Percentiles rank a stretch among this genome's conserved stretches.
Evolutionary conservation across 2,888 invertebrate species (phyloP).

Genomic region (Meganola albula): DNA sequence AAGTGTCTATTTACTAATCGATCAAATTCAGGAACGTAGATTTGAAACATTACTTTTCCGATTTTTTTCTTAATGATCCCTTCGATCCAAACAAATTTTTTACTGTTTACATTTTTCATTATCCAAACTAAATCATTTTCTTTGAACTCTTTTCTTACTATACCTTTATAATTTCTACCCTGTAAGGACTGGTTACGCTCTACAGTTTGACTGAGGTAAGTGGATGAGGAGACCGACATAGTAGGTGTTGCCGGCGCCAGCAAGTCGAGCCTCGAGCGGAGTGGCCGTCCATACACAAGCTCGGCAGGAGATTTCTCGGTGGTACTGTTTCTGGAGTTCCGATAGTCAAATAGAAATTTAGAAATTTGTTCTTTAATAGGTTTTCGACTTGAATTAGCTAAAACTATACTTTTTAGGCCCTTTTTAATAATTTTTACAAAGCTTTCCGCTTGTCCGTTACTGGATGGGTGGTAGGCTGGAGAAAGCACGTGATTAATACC

Average conservation of each 20-base stretch:
- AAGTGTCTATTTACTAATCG: not conserved
- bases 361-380: not conserved
- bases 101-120: constrained; percentile 1
- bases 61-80: constrained; percentile 1
- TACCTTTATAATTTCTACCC: constrained; percentile 8
- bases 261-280: constrained; percentile 15
- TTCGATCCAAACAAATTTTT: not conserved
- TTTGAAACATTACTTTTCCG: not conserved
- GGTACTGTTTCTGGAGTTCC: constrained; percentile 12
- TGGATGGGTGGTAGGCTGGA: constrained; percentile 12
- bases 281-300: constrained; percentile 13
- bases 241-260: too few relatives aligned
- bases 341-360: constrained; percentile 13
- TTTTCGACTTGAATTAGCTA: not conserved
- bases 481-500: constrained; percentile 19
- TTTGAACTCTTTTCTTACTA: not conserved
- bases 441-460: constrained; percentile 16
- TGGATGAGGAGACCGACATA: too few relatives aligned
- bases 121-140: not conserved
- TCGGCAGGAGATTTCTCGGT: constrained; percentile 21
- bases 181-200: constrained; percentile 16
- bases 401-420: constrained; percentile 8
- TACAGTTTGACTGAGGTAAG: too few relatives aligned
- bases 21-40: not conserved
- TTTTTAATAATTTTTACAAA: constrained; percentile 20